Evolutionary conservation across 2,888 invertebrate species (phyloP), one percentile per base, ranked within the genome.

Genomic region (Tinea semifulvella): DNA sequence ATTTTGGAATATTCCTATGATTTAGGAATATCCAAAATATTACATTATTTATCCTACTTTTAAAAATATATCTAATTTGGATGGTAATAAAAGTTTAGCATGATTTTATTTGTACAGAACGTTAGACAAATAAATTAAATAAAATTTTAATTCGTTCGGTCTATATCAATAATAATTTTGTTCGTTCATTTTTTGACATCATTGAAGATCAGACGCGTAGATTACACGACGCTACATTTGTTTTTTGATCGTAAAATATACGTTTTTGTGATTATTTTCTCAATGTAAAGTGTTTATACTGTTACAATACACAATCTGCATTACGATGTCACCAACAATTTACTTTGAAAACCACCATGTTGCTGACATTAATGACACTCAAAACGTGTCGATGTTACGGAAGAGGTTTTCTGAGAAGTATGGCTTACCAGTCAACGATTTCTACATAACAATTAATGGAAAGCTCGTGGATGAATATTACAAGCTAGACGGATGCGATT

Each of bases 401-500:
- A 47, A 51, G 38, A 52, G 22, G n/a, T 10, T 79, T 62, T 69
- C 71, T n/a, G 61, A 62, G 60, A 59, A 63, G 55, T 65, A 65
- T 65, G 74, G 69, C 47, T 53, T 83, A 42, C 54, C 65, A 4
- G 46, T 47, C 25, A 61, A 73, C 16, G 71, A 83, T 50, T 72
- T 85, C 50, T 88, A 81, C 54, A 67, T 85, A 10, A 65, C 82
- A 2, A 67, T 82, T 26, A 84, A 88, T 61, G 88, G 88, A 1
- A 79, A 68, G 48, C 58, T 53, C 27, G 55, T 60, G 8, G 36
- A 54, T 16, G 56, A 62, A 26, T 60, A 66, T 47, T 52, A 52
- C 14, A 53, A 75, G 26, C 54, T 85, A 2, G 46, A 55, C 18
- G 60, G 68, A 18, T 51, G 58, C 7, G 60, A 68, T 19, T 56